A percentile compares a stretch with the other conserved stretches of the same genome.
phyloP scores from a whole-genome alignment of 2,113 vertebrate species.

The Elephas maximus region DNA sequence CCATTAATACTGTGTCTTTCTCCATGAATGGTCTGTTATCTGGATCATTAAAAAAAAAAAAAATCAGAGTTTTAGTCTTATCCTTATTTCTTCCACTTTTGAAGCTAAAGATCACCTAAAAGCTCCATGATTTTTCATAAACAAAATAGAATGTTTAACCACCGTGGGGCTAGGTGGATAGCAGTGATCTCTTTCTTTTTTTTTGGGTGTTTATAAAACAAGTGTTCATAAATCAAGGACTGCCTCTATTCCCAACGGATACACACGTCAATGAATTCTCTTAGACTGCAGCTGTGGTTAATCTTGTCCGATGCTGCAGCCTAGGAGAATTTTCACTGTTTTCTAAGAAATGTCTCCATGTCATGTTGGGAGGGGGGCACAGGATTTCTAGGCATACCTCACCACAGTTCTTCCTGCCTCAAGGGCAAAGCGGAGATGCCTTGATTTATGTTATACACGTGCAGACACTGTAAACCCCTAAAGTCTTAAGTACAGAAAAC shows the following conservation, averaged over 20 bases:
- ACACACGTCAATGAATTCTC: neutral
- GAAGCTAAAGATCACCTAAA: slow-evolving; percentile 24
- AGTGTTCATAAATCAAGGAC: slow-evolving; percentile 3
- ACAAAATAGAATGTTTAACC: slow-evolving; percentile 45
- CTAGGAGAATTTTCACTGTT: neutral
- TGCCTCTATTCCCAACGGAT: neutral
- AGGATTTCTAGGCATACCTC: neutral
- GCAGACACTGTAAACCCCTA: neutral
- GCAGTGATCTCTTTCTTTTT: neutral
- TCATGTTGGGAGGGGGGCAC: neutral
- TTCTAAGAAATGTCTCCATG: neutral
- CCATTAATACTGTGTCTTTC: neutral
- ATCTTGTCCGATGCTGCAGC: neutral
- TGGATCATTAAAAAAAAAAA: neutral
- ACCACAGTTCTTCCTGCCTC: neutral
- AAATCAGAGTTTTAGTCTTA: neutral
- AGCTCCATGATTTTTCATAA: slow-evolving; percentile 1
- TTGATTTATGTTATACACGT: neutral
- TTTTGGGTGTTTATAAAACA: slow-evolving; percentile 23
- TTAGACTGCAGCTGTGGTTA: neutral
- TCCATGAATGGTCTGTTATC: slow-evolving; percentile 2
- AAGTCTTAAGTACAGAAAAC: slow-evolving; percentile 1
- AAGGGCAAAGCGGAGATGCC: neutral
- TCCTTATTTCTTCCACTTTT: slow-evolving; percentile 47
- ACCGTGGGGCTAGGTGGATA: neutral